A percentile compares a stretch with the other conserved stretches of the same genome.
phyloP scores from a whole-genome alignment of 2,113 vertebrate genomes.

The Ochotona curzoniae region DNA sequence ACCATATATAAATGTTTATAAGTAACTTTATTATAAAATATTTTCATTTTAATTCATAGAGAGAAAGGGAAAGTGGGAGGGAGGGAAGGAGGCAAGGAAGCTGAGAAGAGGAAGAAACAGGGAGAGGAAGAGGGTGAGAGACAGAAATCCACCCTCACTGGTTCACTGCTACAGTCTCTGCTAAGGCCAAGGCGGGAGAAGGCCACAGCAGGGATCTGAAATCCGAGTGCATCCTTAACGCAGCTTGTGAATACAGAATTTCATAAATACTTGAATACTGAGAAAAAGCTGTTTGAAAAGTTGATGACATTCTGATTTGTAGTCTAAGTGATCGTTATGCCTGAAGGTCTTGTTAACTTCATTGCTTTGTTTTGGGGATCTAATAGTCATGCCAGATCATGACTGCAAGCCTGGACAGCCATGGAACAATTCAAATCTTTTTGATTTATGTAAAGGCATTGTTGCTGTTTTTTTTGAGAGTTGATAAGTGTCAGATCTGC shows the following conservation, averaged over 20 bases:
- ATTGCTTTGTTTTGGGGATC: constrained; percentile 45
- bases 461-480: not conserved
- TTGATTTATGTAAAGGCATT: constrained; percentile 27
- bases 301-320: not conserved
- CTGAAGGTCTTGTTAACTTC: constrained; percentile 34
- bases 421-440: not conserved
- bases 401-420: not conserved
- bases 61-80: too few species aligned
- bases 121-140: too few species aligned
- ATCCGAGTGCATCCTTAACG: not conserved
- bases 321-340: constrained; percentile 49
- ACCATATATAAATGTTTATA: constrained; percentile 40
- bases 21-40: not conserved
- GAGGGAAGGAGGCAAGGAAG: too few species aligned
- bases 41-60: constrained; percentile 25
- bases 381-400: constrained; percentile 18
- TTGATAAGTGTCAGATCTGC: constrained; percentile 15
- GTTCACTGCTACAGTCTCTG: too few species aligned
- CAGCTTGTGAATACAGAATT: not conserved
- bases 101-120: too few species aligned
- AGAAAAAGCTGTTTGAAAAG: not conserved
- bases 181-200: too few species aligned
- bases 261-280: not conserved
- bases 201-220: not conserved
- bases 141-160: too few species aligned